phyloP scores from a whole-genome alignment of 2,888 invertebrate species.

The Plagodis dolabraria region DNA sequence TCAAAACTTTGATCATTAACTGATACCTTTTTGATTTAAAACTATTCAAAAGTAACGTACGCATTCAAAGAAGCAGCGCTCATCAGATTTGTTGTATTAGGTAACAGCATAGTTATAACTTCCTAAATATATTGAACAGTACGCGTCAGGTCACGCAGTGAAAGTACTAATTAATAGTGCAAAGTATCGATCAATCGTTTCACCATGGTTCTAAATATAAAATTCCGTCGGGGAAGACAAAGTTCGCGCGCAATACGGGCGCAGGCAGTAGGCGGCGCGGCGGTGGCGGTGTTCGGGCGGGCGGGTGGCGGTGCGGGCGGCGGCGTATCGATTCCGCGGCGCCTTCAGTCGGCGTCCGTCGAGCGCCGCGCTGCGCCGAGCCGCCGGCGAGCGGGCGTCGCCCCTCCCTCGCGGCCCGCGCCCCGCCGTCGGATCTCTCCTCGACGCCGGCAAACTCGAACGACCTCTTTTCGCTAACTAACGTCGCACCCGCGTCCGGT shows the following conservation, averaged over 20 bases:
- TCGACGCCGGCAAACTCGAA: slow-evolving; percentile 80
- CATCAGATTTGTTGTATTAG: not conserved
- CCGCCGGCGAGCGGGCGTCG: slow-evolving; percentile 76
- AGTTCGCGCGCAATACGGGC: slow-evolving; percentile 84
- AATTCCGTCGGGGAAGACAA: slow-evolving; percentile 82
- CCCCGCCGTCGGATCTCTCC: slow-evolving; percentile 54
- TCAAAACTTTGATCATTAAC: not conserved
- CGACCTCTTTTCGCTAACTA: slow-evolving; percentile 82
- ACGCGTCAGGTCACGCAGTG: slow-evolving; percentile 46
- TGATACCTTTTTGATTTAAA: slow-evolving; percentile 7
- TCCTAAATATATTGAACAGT: slow-evolving; percentile 17
- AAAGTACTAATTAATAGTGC: slow-evolving; percentile 82
- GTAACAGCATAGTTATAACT: not conserved
- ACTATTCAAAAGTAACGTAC: slow-evolving; percentile 23
- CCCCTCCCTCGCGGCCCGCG: slow-evolving; percentile 63
- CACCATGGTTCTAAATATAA: slow-evolving; percentile 84
- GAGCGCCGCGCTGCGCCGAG: slow-evolving; percentile 84
- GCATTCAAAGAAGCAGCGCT: slow-evolving; percentile 18
- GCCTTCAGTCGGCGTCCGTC: slow-evolving; percentile 83
- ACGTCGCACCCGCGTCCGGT: slow-evolving; percentile 78
- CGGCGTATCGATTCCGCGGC: slow-evolving; percentile 80
- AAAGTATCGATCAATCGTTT: slow-evolving; percentile 84
- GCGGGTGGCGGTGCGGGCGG: slow-evolving; percentile 58
- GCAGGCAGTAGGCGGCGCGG: slow-evolving; percentile 60
- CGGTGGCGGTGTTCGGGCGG: slow-evolving; percentile 58